Evolutionary conservation across 2,113 vertebrate species (phyloP), one percentile per base, ranked within the genome.

Genomic region (Anas platyrhynchos): DNA sequence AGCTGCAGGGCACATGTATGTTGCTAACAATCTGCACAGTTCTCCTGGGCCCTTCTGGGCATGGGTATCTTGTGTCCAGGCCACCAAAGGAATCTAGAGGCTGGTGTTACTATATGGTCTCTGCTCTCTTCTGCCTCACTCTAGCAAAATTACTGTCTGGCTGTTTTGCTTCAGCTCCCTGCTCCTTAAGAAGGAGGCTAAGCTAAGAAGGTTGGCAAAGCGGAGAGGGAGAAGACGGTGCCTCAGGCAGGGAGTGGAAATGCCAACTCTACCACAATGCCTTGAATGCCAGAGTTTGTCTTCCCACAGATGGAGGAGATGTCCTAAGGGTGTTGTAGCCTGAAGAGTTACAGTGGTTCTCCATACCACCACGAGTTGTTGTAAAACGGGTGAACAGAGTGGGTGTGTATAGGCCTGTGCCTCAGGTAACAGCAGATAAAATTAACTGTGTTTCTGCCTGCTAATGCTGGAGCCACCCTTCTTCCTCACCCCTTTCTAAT

Each of bases 221-320:
- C 5, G 4, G 31, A 79, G 83, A 63, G 67, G 34, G 48, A 82
- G 89, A 96, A 93, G 72, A 61, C 11, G 38, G 46, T 91, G 95
- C 95, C 93, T 88, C 71, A 58, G 93, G 96, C 94, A 55, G 91
- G 41, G 34, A 65, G 72, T n/a, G 83, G 90, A 82, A 69, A 90
- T 96, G 93, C 93, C 94, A 96, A 67, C 86, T 81, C 69, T 80
- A 91, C 95, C 94, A 96, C 93, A 96, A 61, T 81, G 80, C 73
- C 93, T 96, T 87, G 91, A 97, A 97, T 94, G 89, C 54, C 89
- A 94, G 85, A 67, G 91, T 86, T 87, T 65, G 72, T 95, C 91
- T 96, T 94, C 88, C 91, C 93, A 90, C 91, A n/a, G 68, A 61
- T 67, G 41, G 69, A 90, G 88, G 67, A 83, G 87, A 86, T 90